Conservation (phyloP, 2,888 invertebrate genomes). For the Hanleya hanleyi region DNA sequence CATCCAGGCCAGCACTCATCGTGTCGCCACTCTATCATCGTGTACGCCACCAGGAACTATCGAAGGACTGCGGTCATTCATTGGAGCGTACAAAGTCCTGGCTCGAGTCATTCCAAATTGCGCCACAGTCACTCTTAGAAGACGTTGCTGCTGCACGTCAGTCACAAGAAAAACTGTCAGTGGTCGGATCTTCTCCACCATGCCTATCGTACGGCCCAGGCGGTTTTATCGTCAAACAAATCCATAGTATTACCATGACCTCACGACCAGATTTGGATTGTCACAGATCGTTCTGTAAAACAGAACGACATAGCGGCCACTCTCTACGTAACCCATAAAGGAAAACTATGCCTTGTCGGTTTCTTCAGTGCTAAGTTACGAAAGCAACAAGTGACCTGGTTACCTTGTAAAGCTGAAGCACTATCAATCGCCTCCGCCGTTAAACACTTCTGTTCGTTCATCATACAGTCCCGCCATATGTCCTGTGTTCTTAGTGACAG, state of each 20-base stretch:
- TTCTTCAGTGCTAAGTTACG: conserved; percentile 18
- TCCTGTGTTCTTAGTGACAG: too few species aligned
- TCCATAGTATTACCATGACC: conserved; percentile 18
- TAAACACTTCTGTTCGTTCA: too few species aligned
- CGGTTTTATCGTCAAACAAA: background rate
- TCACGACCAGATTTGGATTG: conserved; percentile 28
- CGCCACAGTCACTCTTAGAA: conserved; percentile 22
- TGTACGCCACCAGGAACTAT: too few species aligned
- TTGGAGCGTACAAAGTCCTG: too few species aligned
- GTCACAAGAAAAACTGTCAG: conserved; percentile 19
- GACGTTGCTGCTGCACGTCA: conserved; percentile 6
- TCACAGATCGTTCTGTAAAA: conserved; percentile 24
- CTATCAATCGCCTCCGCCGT: too few species aligned
- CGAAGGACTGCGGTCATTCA: too few species aligned
- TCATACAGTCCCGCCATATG: too few species aligned
- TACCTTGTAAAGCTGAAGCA: conserved; percentile 26
- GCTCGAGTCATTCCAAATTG: too few species aligned
- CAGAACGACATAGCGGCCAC: conserved; percentile 18
- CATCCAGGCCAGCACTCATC: too few species aligned
- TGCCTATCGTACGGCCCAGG: conserved; percentile 22
- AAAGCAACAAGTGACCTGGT: conserved; percentile 19
- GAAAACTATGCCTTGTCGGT: too few species aligned
- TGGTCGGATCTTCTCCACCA: conserved; percentile 12
- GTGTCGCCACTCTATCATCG: too few species aligned
- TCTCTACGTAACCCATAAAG: conserved; percentile 21